phyloP scores from a whole-genome alignment of 2,888 invertebrate species.

The Tetanocera ferruginea region DNA sequence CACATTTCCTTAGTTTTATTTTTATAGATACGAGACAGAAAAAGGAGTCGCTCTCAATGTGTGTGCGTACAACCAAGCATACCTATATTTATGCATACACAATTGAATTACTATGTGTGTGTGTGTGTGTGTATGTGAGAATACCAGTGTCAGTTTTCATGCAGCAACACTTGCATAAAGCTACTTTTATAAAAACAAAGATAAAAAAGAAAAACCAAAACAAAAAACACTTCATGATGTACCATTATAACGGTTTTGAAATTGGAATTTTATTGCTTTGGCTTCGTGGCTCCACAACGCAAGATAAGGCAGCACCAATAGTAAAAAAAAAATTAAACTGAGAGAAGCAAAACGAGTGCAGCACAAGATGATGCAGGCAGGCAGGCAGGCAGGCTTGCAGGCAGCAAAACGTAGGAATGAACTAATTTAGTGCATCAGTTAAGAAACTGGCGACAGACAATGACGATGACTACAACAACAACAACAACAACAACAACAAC shows the following conservation, averaged over 20 bases:
- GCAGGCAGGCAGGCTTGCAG: not conserved
- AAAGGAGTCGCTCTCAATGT: not conserved
- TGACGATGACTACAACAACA: slow-evolving; percentile 11
- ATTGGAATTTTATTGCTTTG: slow-evolving; percentile 39
- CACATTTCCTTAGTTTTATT: not conserved
- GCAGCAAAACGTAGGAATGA: slow-evolving; percentile 9
- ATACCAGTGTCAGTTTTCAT: not conserved
- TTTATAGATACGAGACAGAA: not conserved
- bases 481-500: not conserved
- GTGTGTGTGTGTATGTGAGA: slow-evolving; percentile 6
- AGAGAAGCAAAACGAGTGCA: not conserved
- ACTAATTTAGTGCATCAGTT: slow-evolving; percentile 42
- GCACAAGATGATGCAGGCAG: not conserved
- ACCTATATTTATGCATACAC: not conserved
- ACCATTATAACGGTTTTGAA: slow-evolving; percentile 30
- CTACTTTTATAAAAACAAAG: not conserved
- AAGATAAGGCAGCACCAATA: not conserved
- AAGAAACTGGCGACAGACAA: slow-evolving; percentile 36
- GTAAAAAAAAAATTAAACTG: not conserved
- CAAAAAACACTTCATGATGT: slow-evolving; percentile 2
- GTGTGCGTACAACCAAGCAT: not conserved
- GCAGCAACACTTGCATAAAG: slow-evolving; percentile 2
- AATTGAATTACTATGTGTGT: not conserved
- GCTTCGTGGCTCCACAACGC: slow-evolving; percentile 13
- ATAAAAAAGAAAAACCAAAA: not conserved